Evolutionary conservation across 2,888 invertebrate genomes (phyloP), one percentile per base, ranked within the genome.

Genomic region (Pyrrhosoma nymphula): DNA sequence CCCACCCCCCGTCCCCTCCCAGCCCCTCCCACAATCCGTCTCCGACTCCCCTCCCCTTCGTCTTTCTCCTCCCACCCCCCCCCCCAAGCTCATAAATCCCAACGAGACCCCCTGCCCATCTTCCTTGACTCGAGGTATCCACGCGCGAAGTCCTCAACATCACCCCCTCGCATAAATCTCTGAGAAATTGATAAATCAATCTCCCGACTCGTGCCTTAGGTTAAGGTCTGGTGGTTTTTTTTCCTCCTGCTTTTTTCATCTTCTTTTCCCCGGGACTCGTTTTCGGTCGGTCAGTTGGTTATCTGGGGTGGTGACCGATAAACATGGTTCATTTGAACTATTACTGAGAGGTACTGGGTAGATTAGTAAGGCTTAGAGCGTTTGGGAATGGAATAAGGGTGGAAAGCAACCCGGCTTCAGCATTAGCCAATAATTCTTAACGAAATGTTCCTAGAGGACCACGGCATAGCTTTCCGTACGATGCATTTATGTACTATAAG

Each of bases 121-220:
- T 56, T 56, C 89, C 56, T 56, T n/a, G 56, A 89, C 89, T 56
- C 8, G 55, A 47, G 88, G 47, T 55, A 39, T 47, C 35, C 60
- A n/a, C 69, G 20, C 30, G 56, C n/a, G 1, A 18, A 35, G 30
- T 35, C 35, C 35, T 35, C 30, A 14, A 14, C 82, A 39, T 39
- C 69, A 47, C n/a, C n/a, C n/a, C 39, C 20, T 39, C 93, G 63
- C 63, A 93, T 93, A 93, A 39, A 93, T 93, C 93, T 35, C 93
- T 10, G 14, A 4, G 60, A 16, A n/a, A 69, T 63, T 93, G 93
- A 93, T 93, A 93, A 93, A 93, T 93, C 93, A 69, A 93, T 93
- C 93, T 63, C 69, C 30, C 12, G 60, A 3, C 93, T 63, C 82
- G 82, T 82, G 82, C 69, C 93, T 10, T 20, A 63, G 63, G 39